Evolutionary conservation across 2,113 vertebrate genomes (phyloP).

Genomic region (Misgurnus anguillicaudatus): DNA sequence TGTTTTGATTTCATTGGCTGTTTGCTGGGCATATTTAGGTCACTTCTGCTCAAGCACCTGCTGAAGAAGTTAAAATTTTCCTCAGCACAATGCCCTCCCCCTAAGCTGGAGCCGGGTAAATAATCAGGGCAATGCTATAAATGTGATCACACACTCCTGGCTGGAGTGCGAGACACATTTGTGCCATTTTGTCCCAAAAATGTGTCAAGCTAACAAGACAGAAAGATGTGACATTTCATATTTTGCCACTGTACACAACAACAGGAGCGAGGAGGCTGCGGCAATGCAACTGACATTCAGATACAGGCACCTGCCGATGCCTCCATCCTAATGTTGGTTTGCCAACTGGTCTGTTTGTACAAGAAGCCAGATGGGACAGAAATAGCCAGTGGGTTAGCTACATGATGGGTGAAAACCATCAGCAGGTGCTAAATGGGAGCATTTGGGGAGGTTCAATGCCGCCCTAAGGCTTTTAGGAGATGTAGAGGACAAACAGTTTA

Average conservation of each 20-base stretch:
- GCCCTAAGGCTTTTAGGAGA: background rate
- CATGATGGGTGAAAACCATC: slow-evolving; percentile 28
- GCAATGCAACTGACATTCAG: slow-evolving; percentile 54
- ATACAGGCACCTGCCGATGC: slow-evolving; percentile 54
- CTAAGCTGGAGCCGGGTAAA: slow-evolving; percentile 47
- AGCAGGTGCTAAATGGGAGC: slow-evolving; percentile 31
- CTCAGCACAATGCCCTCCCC: slow-evolving; percentile 35
- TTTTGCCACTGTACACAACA: slow-evolving; percentile 36
- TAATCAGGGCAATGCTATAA: slow-evolving; percentile 41
- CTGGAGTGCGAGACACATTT: slow-evolving; percentile 30
- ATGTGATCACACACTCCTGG: slow-evolving; percentile 35
- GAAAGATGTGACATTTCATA: slow-evolving; percentile 33
- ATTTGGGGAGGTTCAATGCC: slow-evolving; percentile 2
- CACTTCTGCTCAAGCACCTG: slow-evolving; percentile 20
- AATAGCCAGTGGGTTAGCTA: slow-evolving; percentile 31
- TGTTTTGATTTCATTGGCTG: slow-evolving; percentile 20
- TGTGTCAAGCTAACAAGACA: slow-evolving; percentile 16
- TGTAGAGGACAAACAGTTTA: slow-evolving; percentile 10
- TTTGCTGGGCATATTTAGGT: slow-evolving; percentile 23
- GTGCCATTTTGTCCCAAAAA: background rate
- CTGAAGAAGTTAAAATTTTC: slow-evolving; percentile 38
- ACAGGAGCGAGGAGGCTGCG: slow-evolving; percentile 49
- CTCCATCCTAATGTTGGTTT: slow-evolving; percentile 42
- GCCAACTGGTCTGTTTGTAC: slow-evolving; percentile 42
- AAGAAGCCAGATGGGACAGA: slow-evolving; percentile 58